phyloP scores from a whole-genome alignment of 2,888 invertebrate genomes.

The Lucinisca nassula region DNA sequence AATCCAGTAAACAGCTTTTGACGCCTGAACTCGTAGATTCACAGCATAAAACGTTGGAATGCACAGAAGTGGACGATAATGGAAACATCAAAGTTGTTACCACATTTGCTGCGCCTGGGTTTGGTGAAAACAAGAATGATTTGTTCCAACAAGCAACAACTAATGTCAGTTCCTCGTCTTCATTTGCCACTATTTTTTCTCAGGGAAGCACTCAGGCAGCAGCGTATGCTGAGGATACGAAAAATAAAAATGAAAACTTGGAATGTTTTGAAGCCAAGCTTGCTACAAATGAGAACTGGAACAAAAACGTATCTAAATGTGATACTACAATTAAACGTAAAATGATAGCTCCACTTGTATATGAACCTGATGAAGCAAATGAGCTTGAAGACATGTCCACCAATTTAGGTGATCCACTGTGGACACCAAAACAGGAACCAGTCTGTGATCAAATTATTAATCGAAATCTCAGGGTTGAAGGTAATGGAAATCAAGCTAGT shows the following conservation, averaged over 20 bases:
- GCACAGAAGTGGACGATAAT: neutral
- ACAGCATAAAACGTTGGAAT: neutral
- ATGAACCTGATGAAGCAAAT: neutral
- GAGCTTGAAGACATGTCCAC: neutral
- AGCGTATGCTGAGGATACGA: neutral
- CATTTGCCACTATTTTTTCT: neutral
- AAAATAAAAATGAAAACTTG: neutral
- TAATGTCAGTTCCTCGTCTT: neutral
- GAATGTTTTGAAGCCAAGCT: neutral
- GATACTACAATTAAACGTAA: neutral
- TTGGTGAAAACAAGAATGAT: neutral
- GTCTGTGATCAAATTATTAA: neutral
- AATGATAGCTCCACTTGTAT: neutral
- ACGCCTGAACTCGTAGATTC: neutral
- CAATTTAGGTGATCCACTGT: neutral
- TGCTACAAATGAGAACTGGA: neutral
- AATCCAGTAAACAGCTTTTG: neutral
- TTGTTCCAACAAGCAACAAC: neutral
- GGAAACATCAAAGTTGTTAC: neutral
- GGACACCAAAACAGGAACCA: neutral
- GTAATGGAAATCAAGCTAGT: neutral
- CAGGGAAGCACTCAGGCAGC: slow-evolving; percentile 8
- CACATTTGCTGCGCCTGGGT: neutral
- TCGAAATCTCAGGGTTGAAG: slow-evolving; percentile 6
- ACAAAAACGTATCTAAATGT: neutral